A percentile compares a stretch with the other conserved stretches of the same genome.
These are phyloP conservation scores for Sycobia sp. DNA, from an alignment of 1,140 invertebrate genomes.

Conservation along the genomic window DNA sequence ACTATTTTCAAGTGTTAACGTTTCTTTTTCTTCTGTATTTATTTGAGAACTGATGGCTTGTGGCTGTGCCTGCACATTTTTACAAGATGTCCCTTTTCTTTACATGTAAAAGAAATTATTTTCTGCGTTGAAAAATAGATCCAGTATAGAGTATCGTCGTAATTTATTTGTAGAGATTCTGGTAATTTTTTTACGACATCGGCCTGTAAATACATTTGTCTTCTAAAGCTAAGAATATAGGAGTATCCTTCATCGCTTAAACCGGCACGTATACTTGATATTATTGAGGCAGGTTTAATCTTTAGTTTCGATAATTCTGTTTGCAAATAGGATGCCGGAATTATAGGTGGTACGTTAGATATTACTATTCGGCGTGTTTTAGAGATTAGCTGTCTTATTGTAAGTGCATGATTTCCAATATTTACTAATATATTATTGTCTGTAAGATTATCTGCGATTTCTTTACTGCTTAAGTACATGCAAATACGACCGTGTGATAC, in stretches of 20 bases:
- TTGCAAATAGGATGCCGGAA: conserved; percentile 2
- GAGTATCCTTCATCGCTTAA: conserved; percentile 4
- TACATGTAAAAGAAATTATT: background rate
- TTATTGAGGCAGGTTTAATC: background rate
- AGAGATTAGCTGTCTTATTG: conserved; percentile 28
- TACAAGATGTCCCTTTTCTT: conserved; percentile 10
- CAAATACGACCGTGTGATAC: too few species aligned
- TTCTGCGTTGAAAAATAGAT: too few species aligned
- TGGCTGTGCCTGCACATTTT: background rate
- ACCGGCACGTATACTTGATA: conserved; percentile 12
- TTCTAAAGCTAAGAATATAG: too few species aligned
- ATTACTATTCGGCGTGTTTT: conserved; percentile 35
- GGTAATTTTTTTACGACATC: conserved; percentile 18
- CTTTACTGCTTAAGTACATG: too few species aligned
- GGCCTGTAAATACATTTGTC: conserved; percentile 26
- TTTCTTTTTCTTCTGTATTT: too few species aligned
- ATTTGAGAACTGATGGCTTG: background rate
- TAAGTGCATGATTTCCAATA: conserved; percentile 11
- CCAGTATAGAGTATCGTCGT: too few species aligned
- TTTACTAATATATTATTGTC: conserved; percentile 22
- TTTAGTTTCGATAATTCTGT: background rate
- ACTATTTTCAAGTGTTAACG: too few species aligned
- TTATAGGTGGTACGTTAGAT: conserved; percentile 36
- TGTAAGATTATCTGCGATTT: too few species aligned
- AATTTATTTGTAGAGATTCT: background rate